These are phyloP conservation scores for Garrulus glandarius DNA, from an alignment of 2,797 vertebrate species.

Conservation along the genomic window DNA sequence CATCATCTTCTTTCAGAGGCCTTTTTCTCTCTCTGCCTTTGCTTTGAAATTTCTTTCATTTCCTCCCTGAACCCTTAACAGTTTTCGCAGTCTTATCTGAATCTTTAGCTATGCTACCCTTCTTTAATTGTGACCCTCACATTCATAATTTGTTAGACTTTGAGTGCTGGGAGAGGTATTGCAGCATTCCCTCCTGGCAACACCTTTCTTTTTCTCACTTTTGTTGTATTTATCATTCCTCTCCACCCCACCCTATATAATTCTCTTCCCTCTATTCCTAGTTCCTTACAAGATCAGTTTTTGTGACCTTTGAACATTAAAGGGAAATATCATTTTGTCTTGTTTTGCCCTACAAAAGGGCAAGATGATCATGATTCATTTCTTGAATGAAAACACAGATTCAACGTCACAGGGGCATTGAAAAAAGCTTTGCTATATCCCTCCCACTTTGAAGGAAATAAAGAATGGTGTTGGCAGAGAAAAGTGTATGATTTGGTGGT, in stretches of 20 bases:
- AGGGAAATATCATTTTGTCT: background rate
- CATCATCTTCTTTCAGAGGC: background rate
- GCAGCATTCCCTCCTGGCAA: background rate
- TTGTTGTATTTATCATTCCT: background rate
- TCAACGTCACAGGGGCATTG: background rate
- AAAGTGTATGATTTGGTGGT: background rate
- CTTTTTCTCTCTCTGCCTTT: background rate
- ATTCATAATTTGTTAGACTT: background rate
- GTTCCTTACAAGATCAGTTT: background rate
- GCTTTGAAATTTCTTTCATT: conserved; percentile 9
- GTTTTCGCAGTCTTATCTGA: background rate
- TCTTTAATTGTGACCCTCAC: background rate
- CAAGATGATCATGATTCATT: background rate
- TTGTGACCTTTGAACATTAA: background rate
- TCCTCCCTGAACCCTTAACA: background rate
- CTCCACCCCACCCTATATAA: background rate
- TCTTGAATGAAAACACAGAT: background rate
- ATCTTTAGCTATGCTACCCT: background rate
- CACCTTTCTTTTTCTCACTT: background rate
- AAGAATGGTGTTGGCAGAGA: background rate
- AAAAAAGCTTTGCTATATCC: background rate
- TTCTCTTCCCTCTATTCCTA: background rate
- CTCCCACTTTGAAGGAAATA: background rate
- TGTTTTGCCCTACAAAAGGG: background rate
- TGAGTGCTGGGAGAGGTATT: background rate